Conservation (phyloP, 2,797 vertebrate genomes). For the Ceyx erithaca region DNA sequence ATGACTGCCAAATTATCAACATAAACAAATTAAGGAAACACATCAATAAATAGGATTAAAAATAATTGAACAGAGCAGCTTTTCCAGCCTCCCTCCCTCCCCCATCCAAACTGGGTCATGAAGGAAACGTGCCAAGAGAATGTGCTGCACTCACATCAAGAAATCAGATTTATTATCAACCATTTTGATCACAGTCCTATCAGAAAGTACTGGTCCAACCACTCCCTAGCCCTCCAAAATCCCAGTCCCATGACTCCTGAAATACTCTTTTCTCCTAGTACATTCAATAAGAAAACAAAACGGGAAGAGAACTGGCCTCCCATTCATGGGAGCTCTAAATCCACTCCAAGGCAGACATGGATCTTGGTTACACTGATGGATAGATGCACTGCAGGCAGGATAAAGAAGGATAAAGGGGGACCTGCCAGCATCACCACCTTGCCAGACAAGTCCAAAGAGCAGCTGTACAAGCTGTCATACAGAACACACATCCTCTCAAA, state of each 20-base stretch:
- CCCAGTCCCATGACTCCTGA: background rate
- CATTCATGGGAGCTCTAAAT: background rate
- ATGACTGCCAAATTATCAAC: background rate
- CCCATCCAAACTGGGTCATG: accelerated
- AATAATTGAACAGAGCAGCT: background rate
- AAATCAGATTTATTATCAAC: background rate
- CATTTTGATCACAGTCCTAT: background rate
- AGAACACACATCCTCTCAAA: background rate
- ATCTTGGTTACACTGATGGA: background rate
- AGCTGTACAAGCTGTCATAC: background rate
- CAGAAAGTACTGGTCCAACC: background rate
- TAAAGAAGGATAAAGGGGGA: background rate
- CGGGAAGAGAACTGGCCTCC: background rate
- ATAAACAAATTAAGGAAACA: background rate
- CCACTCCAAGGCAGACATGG: background rate
- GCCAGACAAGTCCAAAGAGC: background rate
- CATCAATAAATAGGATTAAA: background rate
- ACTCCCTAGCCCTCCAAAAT: background rate
- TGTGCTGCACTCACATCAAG: background rate
- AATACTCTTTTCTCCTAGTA: background rate
- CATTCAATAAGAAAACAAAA: background rate
- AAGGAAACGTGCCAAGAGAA: background rate
- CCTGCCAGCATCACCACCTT: background rate
- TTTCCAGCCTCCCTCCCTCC: background rate
- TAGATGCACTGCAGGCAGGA: background rate